These are phyloP conservation scores for Gonatopus flavifemur DNA, from an alignment of 1,140 invertebrate genomes.

Conservation along the genomic window DNA sequence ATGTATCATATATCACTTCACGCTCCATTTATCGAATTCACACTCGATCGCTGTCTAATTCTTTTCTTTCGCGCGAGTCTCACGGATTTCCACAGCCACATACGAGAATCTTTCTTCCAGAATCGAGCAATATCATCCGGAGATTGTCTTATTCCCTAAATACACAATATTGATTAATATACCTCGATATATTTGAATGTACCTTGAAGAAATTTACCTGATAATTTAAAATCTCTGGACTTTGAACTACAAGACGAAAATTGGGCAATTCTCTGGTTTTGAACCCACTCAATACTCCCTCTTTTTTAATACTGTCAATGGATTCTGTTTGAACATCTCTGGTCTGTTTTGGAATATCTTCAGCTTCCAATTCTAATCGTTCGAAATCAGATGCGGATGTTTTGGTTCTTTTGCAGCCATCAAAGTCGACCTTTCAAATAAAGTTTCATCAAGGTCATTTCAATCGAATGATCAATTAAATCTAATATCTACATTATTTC, in stretches of 20 bases:
- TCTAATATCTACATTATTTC: too few relatives aligned
- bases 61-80: conserved; percentile 33
- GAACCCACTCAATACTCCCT: conserved; percentile 15
- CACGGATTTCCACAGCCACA: conserved; percentile 65
- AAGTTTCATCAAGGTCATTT: background rate
- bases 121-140: conserved; percentile 54
- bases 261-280: conserved; percentile 43
- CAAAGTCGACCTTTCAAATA: conserved; percentile 10
- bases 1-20: too few relatives aligned
- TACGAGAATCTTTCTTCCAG: conserved; percentile 70
- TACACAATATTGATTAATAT: conserved; percentile 5
- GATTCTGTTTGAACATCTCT: conserved; percentile 38
- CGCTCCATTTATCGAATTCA: too few relatives aligned
- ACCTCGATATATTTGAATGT: background rate
- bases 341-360: conserved; percentile 23
- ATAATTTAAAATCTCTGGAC: conserved; percentile 44
- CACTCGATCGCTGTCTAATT: conserved; percentile 14
- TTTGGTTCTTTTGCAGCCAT: conserved; percentile 20
- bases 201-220: conserved; percentile 32
- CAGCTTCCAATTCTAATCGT: conserved; percentile 31
- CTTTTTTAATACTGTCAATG: conserved; percentile 24
- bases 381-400: conserved; percentile 33
- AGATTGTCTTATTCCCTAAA: conserved; percentile 49
- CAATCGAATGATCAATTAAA: background rate
- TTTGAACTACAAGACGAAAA: conserved; percentile 37